These are phyloP conservation scores for Hepsetus odoe DNA, from an alignment of 2,113 vertebrate genomes.

Conservation along the genomic window DNA sequence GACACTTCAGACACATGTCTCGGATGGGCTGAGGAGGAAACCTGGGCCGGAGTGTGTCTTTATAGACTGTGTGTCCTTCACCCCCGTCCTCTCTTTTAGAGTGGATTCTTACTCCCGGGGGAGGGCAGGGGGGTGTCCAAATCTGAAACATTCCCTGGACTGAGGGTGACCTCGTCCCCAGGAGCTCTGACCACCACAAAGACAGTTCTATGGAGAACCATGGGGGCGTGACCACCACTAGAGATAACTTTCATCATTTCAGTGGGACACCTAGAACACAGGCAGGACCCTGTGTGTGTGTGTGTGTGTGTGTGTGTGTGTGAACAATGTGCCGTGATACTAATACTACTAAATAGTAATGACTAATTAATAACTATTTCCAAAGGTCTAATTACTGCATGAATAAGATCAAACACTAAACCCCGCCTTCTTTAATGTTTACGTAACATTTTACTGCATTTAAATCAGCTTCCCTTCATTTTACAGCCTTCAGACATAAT, in stretches of 20 bases:
- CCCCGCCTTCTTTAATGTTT: too few species aligned
- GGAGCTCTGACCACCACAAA: not conserved
- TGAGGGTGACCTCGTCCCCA: not conserved
- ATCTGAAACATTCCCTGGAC: not conserved
- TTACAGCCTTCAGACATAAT: too few species aligned
- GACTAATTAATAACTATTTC: too few species aligned
- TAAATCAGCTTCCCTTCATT: too few species aligned
- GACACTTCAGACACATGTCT: too few species aligned
- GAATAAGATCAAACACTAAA: too few species aligned
- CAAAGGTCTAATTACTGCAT: too few species aligned
- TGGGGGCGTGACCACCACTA: not conserved
- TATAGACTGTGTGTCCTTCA: too few species aligned
- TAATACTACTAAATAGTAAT: too few species aligned
- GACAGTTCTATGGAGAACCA: not conserved
- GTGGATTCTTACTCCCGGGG: not conserved
- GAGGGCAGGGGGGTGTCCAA: not conserved
- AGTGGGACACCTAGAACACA: not conserved
- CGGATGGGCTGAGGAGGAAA: too few species aligned
- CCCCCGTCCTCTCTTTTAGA: not conserved
- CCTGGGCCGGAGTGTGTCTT: too few species aligned
- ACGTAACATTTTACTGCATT: too few species aligned
- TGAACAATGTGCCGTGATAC: not conserved
- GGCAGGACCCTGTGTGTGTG: not conserved
- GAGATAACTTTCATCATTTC: not conserved
- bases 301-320: not conserved